Base-by-base conservation (phyloP, 2,888 invertebrate species). In the Chrysopilus asiliformis region DNA sequence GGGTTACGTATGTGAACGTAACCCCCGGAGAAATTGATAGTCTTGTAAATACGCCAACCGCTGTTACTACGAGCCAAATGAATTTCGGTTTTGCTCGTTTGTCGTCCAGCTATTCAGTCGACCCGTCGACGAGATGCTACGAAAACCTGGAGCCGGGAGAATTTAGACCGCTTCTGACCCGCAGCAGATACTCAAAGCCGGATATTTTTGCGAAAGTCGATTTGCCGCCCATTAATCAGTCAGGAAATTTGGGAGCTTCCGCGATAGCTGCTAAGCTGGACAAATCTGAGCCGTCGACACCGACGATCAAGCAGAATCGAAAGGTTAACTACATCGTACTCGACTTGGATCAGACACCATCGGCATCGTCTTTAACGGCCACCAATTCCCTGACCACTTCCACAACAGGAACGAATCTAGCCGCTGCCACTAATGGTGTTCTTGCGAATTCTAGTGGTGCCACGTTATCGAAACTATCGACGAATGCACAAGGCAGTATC, bases 1-100 rank as follows among this genome's bases (percentile, higher is more conserved):
- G 41, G n/a, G 47, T 67, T 41, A 48, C 66, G 30, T 70, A 70
- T 47, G 65, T 69, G 47, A 70, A 70, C 47, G 49, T 69, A 37
- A 50, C 51, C 15, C 58, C 62, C 2, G 60, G 53, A 42, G 66
- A 66, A 28, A 40, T 45, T 16, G 44, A 42, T 16, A 34, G 37
- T 10, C 26, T 36, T 2, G 28, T 15, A n/a, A 37, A 31, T 6
- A 41, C 43, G 25, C 41, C 41, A 3, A 36, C 39, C 5, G 20
- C 19, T 2, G 29, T 15, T 9, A 28, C 42, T 3, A 29, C 37
- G 16, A 30, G 22, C 6, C 38, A 42, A 35, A 32, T 26, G 8
- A 42, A 32, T 34, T 45, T 43, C 15, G 26, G 38, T 29, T 39
- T 43, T 18, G 33, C 35, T 15, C 32, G 40, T 28, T 19, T 39